A percentile compares a stretch with the other conserved stretches of the same genome.
Conservation (phyloP, 2,888 invertebrate genomes). For the Morpho achilles region DNA sequence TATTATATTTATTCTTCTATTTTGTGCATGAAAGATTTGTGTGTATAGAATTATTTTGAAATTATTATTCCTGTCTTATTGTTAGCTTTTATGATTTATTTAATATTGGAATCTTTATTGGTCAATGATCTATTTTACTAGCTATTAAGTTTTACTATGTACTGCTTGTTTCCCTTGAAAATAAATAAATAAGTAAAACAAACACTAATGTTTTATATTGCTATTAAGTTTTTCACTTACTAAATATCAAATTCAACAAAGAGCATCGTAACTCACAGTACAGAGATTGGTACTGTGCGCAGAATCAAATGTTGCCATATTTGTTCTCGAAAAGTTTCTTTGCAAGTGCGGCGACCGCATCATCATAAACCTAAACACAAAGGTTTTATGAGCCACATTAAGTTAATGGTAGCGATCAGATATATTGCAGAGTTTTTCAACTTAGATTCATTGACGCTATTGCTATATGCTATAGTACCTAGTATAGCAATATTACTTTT, state of each 20-base stretch:
- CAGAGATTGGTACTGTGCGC: slow-evolving; percentile 21
- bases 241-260: slow-evolving; percentile 19
- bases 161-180: too few species aligned
- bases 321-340: slow-evolving; percentile 31
- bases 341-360: slow-evolving; percentile 37
- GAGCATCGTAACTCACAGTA: slow-evolving; percentile 21
- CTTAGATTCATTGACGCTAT: slow-evolving; percentile 42
- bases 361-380: slow-evolving; percentile 66
- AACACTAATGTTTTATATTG: too few species aligned
- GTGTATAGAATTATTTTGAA: too few species aligned
- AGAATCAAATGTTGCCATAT: slow-evolving; percentile 39
- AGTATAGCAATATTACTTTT: neutral
- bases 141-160: too few species aligned
- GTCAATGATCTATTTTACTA: too few species aligned
- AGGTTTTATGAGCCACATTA: slow-evolving; percentile 70
- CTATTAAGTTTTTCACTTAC: slow-evolving; percentile 11
- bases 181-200: too few species aligned
- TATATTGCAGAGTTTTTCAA: slow-evolving; percentile 49
- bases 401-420: slow-evolving; percentile 62
- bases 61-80: too few species aligned
- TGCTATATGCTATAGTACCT: too few species aligned
- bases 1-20: too few species aligned
- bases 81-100: too few species aligned
- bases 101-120: too few species aligned
- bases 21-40: too few species aligned